These are phyloP conservation scores for Rissa tridactyla DNA, from an alignment of 2,113 vertebrate genomes.

Conservation along the genomic window DNA sequence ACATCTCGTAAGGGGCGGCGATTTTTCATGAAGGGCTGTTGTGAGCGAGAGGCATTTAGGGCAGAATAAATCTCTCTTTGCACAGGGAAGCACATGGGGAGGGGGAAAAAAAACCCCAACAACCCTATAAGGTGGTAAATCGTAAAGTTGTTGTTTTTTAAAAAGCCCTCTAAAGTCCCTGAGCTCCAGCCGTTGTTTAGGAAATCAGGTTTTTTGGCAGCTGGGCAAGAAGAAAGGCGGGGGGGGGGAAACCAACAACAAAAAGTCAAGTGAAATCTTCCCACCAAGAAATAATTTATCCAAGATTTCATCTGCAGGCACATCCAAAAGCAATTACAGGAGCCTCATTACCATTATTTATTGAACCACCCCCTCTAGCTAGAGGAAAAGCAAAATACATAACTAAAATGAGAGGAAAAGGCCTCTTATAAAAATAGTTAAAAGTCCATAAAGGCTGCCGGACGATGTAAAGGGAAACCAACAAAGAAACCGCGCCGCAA, in stretches of 20 bases:
- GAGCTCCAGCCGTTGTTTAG: neutral
- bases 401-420: neutral
- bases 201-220: neutral
- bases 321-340: conserved; percentile 59
- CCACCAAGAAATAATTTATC: conserved; percentile 48
- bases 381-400: conserved; percentile 4
- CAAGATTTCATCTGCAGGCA: conserved; percentile 41
- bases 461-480: neutral
- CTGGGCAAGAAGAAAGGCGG: neutral
- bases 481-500: neutral
- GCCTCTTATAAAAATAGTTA: conserved; percentile 16
- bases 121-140: neutral
- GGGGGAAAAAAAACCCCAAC: neutral
- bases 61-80: neutral
- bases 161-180: neutral
- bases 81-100: neutral
- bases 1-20: neutral
- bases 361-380: conserved; percentile 32
- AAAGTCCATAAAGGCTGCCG: neutral
- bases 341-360: conserved; percentile 53
- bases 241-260: neutral
- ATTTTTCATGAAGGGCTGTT: neutral
- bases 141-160: neutral
- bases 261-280: conserved; percentile 46
- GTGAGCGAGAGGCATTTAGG: neutral